Conservation (phyloP, 2,888 invertebrate species). For the Psylliodes chrysocephalus region DNA sequence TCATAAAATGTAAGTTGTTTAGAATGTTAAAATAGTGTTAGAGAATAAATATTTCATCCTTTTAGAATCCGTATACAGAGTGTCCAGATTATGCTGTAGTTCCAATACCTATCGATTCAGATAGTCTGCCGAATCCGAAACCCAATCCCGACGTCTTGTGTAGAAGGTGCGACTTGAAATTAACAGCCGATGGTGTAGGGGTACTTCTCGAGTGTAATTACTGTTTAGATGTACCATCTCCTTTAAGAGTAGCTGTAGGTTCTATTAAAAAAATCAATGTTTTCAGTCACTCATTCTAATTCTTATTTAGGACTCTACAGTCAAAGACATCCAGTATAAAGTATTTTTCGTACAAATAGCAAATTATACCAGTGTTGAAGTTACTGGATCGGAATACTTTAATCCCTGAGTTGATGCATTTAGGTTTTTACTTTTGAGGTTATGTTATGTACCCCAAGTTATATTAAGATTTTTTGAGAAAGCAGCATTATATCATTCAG, state of each 20-base stretch:
- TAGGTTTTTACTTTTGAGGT: slow-evolving; percentile 20
- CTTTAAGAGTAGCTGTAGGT: slow-evolving; percentile 40
- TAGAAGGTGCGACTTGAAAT: slow-evolving; percentile 58
- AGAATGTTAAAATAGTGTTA: not conserved
- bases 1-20: slow-evolving; percentile 1
- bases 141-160: slow-evolving; percentile 48
- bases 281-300: slow-evolving; percentile 16
- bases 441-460: slow-evolving; percentile 17
- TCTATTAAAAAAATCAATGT: slow-evolving; percentile 14
- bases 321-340: slow-evolving; percentile 50
- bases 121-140: slow-evolving; percentile 32
- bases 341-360: slow-evolving; percentile 34
- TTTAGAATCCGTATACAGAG: slow-evolving; percentile 43
- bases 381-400: slow-evolving; percentile 18
- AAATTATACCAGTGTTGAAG: slow-evolving; percentile 12
- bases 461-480: no score
- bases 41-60: slow-evolving; percentile 3
- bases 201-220: slow-evolving; percentile 57
- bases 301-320: slow-evolving; percentile 51
- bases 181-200: slow-evolving; percentile 53
- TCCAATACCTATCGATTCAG: slow-evolving; percentile 35
- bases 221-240: slow-evolving; percentile 53
- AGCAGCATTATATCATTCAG: no score
- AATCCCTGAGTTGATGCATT: slow-evolving; percentile 1
- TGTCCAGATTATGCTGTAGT: slow-evolving; percentile 43